phyloP scores from a whole-genome alignment of 2,113 vertebrate genomes.

The Phrynosoma blainvillii region DNA sequence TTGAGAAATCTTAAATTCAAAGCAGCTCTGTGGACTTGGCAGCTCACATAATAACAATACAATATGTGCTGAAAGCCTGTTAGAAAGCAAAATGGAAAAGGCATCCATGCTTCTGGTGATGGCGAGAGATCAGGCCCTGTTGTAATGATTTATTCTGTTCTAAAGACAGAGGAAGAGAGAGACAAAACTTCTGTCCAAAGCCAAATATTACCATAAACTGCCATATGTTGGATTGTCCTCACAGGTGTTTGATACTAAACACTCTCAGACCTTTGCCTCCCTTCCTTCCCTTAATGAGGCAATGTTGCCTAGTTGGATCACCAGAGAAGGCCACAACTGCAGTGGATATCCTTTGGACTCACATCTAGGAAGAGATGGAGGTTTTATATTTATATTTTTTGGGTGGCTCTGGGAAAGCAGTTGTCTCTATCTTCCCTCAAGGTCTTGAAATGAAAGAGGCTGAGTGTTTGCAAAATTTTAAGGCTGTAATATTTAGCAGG shows the following conservation, averaged over 20 bases:
- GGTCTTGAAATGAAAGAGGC: not conserved
- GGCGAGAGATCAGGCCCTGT: accelerated
- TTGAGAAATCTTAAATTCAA: constrained; percentile 57
- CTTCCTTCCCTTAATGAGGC: not conserved
- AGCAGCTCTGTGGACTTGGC: constrained; percentile 66
- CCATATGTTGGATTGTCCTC: not conserved
- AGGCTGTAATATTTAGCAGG: not conserved
- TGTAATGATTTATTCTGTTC: not conserved
- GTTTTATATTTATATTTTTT: not conserved
- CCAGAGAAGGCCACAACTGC: no score
- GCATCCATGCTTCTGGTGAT: not conserved
- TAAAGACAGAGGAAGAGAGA: not conserved
- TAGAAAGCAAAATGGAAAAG: not conserved
- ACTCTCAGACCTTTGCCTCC: not conserved
- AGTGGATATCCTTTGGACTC: not conserved
- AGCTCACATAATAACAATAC: not conserved
- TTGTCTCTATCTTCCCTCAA: not conserved
- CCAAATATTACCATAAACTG: constrained; percentile 7
- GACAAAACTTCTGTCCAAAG: not conserved
- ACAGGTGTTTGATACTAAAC: not conserved
- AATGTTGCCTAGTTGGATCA: not conserved
- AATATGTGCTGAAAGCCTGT: constrained; percentile 1
- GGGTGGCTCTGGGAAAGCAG: not conserved
- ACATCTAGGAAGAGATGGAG: not conserved
- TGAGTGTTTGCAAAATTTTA: not conserved